Evolutionary conservation across 2,113 vertebrate genomes (phyloP).

Genomic region (Aegithalos caudatus): DNA sequence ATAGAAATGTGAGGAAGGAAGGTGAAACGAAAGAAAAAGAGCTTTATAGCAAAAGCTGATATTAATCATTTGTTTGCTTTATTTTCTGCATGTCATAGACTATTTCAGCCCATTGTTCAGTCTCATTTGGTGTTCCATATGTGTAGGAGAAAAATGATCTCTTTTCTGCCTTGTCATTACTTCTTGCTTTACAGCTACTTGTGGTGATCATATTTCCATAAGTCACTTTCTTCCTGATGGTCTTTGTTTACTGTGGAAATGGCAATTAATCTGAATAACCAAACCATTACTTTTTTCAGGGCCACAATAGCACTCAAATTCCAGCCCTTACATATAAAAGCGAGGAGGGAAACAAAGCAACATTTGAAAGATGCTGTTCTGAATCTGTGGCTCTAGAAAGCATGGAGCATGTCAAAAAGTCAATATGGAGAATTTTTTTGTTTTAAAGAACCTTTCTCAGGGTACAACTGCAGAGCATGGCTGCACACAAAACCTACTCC

Average conservation of each 20-base stretch:
- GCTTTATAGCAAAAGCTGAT: neutral
- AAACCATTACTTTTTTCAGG: neutral
- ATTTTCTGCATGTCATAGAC: neutral
- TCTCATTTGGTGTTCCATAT: neutral
- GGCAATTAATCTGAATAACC: neutral
- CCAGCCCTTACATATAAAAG: neutral
- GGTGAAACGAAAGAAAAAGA: neutral
- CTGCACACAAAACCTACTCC: neutral
- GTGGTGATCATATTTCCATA: neutral
- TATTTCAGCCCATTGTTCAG: neutral
- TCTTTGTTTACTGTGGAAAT: neutral
- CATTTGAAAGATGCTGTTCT: neutral
- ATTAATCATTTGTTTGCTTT: neutral
- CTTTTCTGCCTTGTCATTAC: neutral
- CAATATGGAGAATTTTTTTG: neutral
- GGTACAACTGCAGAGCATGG: neutral
- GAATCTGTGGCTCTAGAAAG: neutral
- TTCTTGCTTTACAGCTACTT: neutral
- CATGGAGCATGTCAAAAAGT: neutral
- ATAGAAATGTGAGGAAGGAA: neutral
- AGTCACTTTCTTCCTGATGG: neutral
- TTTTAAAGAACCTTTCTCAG: neutral
- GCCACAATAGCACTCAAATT: neutral
- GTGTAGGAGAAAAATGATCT: neutral
- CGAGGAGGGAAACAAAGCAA: neutral